Percentiles rank a stretch among this genome's conserved stretches.
These are phyloP conservation scores for Oryzias woworae DNA, from an alignment of 2,113 vertebrate species.

Conservation along the genomic window DNA sequence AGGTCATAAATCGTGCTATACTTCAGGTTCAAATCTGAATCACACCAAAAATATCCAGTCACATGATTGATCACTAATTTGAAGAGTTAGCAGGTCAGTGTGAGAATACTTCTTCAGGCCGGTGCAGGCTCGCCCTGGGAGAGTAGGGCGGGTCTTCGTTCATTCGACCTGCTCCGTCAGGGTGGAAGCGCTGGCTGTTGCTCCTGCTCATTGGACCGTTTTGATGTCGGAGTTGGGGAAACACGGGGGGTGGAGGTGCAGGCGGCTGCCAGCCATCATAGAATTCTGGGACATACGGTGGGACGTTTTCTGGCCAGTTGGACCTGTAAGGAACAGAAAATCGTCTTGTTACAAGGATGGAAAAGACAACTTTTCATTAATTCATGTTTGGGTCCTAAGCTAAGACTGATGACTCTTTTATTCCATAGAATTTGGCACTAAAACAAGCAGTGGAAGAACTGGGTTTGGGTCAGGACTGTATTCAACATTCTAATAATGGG, in stretches of 20 bases:
- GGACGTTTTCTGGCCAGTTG: slow-evolving; percentile 73
- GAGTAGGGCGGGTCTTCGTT: neutral
- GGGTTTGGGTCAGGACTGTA: too few species aligned
- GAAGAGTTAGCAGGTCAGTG: neutral
- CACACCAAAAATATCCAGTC: too few species aligned
- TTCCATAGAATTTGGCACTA: too few species aligned
- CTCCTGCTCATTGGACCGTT: slow-evolving; percentile 35
- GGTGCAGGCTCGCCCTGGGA: neutral
- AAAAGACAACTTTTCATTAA: neutral
- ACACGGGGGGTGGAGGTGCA: neutral
- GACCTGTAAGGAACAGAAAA: slow-evolving; percentile 53
- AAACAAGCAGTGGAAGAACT: too few species aligned
- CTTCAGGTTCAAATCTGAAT: too few species aligned
- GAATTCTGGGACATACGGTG: slow-evolving; percentile 78
- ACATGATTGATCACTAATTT: too few species aligned
- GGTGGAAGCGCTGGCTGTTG: slow-evolving; percentile 54
- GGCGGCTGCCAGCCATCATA: slow-evolving; percentile 82
- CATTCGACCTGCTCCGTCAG: neutral
- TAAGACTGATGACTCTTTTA: too few species aligned
- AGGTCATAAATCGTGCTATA: too few species aligned
- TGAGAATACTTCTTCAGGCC: slow-evolving; percentile 33
- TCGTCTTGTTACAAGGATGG: neutral
- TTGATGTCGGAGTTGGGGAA: neutral
- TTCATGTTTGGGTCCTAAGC: neutral
- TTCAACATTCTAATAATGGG: too few species aligned